Conservation (phyloP, 2,888 invertebrate species). For the Glyphotaelius pellucidus region DNA sequence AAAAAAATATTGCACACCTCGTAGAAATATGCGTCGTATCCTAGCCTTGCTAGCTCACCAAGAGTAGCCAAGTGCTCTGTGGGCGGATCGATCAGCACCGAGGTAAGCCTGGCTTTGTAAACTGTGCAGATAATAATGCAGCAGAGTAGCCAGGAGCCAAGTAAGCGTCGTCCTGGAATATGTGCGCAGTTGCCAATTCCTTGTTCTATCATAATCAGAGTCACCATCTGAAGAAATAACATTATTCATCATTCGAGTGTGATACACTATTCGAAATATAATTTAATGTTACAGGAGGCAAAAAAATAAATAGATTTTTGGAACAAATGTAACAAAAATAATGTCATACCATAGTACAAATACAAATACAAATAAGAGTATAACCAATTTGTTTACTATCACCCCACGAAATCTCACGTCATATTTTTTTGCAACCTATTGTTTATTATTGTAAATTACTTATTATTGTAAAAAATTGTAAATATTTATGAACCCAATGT, state of each 20-base stretch:
- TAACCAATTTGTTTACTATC: too few species aligned
- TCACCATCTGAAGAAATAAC: conserved; percentile 31
- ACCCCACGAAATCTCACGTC: too few species aligned
- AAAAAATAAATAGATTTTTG: not conserved
- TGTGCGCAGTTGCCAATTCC: conserved; percentile 39
- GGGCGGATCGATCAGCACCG: conserved; percentile 55
- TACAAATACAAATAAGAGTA: too few species aligned
- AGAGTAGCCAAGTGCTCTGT: conserved; percentile 8
- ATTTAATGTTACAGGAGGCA: not conserved
- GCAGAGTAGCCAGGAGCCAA: conserved; percentile 62
- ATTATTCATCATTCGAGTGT: not conserved
- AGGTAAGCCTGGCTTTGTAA: conserved; percentile 63
- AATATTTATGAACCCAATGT: too few species aligned
- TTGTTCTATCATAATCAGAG: conserved; percentile 59
- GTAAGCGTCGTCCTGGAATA: conserved; percentile 55
- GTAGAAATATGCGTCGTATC: conserved; percentile 56
- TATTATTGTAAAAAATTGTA: too few species aligned
- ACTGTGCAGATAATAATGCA: conserved; percentile 62
- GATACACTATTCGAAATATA: not conserved
- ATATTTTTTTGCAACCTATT: too few species aligned
- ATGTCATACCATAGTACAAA: too few species aligned
- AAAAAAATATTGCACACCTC: conserved; percentile 44
- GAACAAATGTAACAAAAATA: not conserved
- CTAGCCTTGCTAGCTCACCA: conserved; percentile 42
- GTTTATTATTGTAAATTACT: too few species aligned